A percentile compares a stretch with the other conserved stretches of the same genome.
phyloP scores from a whole-genome alignment of 2,113 vertebrate species.

The Stomatorhinus ivindoensis region DNA sequence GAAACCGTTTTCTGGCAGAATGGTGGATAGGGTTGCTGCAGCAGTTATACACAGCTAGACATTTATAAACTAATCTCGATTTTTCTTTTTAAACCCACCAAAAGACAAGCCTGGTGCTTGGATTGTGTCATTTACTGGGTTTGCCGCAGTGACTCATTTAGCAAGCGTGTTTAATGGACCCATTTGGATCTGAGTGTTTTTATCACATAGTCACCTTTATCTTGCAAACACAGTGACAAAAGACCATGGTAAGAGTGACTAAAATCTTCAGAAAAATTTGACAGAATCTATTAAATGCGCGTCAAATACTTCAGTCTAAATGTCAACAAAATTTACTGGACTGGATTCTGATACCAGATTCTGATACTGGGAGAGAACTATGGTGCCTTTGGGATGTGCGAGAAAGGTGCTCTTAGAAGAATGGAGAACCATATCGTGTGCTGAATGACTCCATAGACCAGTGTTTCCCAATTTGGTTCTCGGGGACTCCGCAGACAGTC shows the following conservation, averaged over 20 bases:
- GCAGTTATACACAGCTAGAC: neutral
- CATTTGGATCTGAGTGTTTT: neutral
- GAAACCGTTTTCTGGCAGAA: neutral
- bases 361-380: neutral
- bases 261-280: neutral
- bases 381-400: neutral
- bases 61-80: neutral
- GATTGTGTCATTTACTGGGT: neutral
- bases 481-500: neutral
- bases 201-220: neutral
- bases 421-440: neutral
- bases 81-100: neutral
- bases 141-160: neutral
- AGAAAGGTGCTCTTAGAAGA: neutral
- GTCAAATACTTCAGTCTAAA: neutral
- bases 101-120: neutral
- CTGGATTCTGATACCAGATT: neutral
- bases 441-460: neutral
- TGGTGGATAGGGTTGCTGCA: neutral
- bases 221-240: neutral
- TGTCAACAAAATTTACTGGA: neutral
- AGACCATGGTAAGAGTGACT: neutral
- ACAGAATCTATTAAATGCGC: neutral
- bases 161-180: neutral
- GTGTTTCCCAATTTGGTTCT: neutral